These are phyloP conservation scores for Nasonia giraulti DNA, from an alignment of 1,140 invertebrate genomes.

Conservation along the genomic window DNA sequence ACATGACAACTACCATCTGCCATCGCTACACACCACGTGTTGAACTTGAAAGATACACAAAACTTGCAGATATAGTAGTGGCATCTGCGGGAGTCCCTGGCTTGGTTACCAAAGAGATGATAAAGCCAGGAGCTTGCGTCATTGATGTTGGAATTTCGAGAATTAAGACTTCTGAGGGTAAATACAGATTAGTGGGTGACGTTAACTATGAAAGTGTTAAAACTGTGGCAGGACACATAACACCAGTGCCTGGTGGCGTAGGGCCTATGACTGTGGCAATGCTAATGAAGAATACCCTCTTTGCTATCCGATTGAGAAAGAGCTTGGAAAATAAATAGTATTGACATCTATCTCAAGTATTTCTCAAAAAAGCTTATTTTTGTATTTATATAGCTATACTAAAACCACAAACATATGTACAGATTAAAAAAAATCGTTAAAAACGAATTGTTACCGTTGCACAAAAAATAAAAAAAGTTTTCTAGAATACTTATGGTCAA, in stretches of 20 bases:
- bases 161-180: constrained; percentile 79
- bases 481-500: too few relatives aligned
- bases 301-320: constrained; percentile 76
- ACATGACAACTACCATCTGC: constrained; percentile 91
- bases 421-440: neutral
- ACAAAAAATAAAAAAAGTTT: too few relatives aligned
- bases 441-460: too few relatives aligned
- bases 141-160: constrained; percentile 92
- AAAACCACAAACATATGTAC: neutral
- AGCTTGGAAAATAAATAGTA: constrained; percentile 41
- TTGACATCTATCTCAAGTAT: neutral
- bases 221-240: constrained; percentile 86
- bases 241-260: constrained; percentile 91
- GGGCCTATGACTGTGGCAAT: constrained; percentile 93
- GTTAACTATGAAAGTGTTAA: constrained; percentile 88
- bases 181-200: constrained; percentile 88
- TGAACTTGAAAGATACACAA: constrained; percentile 81
- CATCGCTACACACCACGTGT: constrained; percentile 89
- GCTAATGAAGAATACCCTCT: constrained; percentile 89
- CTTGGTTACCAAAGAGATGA: constrained; percentile 88
- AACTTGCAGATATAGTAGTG: constrained; percentile 88
- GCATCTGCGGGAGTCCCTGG: constrained; percentile 87
- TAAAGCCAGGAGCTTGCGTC: constrained; percentile 90
- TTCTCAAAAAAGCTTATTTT: neutral
- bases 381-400: neutral